phyloP scores from a whole-genome alignment of 2,888 invertebrate genomes.

The Operophtera brumata region DNA sequence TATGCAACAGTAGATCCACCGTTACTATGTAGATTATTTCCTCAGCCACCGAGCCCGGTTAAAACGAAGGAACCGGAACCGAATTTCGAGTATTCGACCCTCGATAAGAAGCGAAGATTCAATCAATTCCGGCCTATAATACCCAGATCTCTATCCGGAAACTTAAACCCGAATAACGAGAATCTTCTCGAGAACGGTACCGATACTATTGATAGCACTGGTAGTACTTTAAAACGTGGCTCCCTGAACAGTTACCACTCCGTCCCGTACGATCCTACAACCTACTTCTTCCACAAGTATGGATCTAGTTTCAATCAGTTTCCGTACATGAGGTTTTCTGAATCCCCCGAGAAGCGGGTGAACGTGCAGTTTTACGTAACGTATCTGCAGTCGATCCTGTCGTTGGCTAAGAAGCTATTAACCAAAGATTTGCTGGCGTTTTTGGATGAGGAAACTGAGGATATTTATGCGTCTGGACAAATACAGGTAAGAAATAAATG shows the following conservation, averaged over 20 bases:
- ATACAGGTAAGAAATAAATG: constrained; percentile 71
- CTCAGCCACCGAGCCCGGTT: constrained; percentile 84
- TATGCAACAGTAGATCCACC: constrained; percentile 89
- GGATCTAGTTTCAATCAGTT: constrained; percentile 97
- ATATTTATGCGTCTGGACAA: constrained; percentile 87
- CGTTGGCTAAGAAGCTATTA: constrained; percentile 90
- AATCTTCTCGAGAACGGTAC: constrained; percentile 65
- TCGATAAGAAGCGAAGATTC: constrained; percentile 84
- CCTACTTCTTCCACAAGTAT: constrained; percentile 94
- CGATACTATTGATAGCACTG: constrained; percentile 57
- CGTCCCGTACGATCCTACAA: constrained; percentile 88
- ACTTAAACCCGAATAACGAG: constrained; percentile 84
- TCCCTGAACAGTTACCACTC: constrained; percentile 82
- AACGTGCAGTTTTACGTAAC: constrained; percentile 86
- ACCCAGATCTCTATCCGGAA: constrained; percentile 93
- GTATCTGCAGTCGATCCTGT: constrained; percentile 89
- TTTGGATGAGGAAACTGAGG: constrained; percentile 91
- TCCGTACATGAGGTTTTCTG: constrained; percentile 89
- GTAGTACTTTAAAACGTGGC: constrained; percentile 62
- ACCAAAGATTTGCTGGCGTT: constrained; percentile 90
- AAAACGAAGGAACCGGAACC: constrained; percentile 71
- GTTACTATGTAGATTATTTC: constrained; percentile 91
- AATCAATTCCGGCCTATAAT: constrained; percentile 93
- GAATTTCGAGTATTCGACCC: constrained; percentile 66
- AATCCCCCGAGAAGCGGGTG: constrained; percentile 84